Base-by-base conservation (phyloP, 2,888 invertebrate species). In the Heliconius charithonia region DNA sequence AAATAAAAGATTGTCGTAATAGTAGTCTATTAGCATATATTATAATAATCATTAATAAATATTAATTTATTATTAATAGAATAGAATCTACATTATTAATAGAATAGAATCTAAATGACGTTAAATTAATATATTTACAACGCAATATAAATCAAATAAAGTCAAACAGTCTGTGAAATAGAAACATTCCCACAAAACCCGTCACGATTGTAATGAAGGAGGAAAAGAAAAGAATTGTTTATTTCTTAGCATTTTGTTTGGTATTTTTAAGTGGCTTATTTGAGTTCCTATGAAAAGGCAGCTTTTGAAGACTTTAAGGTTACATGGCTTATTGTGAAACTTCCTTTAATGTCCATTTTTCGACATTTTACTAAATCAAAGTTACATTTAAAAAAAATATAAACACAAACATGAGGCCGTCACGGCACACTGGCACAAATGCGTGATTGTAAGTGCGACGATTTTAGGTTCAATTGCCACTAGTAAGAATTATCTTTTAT, bases 161-260 rank as follows among this genome's bases (percentile, higher is more conserved):
- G 67, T 41, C 71, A 56, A 71, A 71, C 29, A 29, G 32, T 32
- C 56, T 29, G 32, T 56, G n/a, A 56, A 27, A 71, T 29, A 56
- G 29, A 71, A 71, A 56, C 22, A 29, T 71, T 71, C 9, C 51
- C 51, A 51, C 29, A 29, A 71, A 71, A 29, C 70, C 70, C 51
- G 51, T 51, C 70, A 70, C 51, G 27, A 71, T 27, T 22, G 27
- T 51, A 29, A 71, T 51, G 22, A 71, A 71, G 19, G 45, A 51
- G 29, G 22, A 71, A 71, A 71, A 71, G 67, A 67, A 67, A 67
- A 13, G n/a, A 41, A 67, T 67, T 67, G 67, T 37, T 67, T 67
- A 67, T 67, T 67, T 67, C 67, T 67, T 25, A 37, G 41, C 37
- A n/a, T n/a, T 67, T 67, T 37, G 67, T 37, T 37, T n/a, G 22